Conservation (phyloP, 2,888 invertebrate species). For the Phaedon cochleariae region DNA sequence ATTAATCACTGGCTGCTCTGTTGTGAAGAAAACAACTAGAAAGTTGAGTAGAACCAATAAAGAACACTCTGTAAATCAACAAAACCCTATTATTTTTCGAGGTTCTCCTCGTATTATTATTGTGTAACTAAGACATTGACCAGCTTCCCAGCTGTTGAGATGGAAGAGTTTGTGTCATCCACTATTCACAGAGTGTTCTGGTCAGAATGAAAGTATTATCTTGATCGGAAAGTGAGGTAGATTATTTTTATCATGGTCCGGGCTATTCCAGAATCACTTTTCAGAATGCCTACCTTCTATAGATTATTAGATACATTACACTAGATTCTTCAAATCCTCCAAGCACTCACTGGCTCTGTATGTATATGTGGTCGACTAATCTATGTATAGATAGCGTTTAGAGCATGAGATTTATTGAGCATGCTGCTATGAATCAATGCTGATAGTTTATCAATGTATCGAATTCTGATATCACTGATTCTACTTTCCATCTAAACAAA, state of each 20-base stretch:
- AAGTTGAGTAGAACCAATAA: slow-evolving; percentile 19
- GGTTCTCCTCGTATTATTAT: too few relatives aligned
- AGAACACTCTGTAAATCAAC: slow-evolving; percentile 17
- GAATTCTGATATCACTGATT: too few relatives aligned
- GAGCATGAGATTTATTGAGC: slow-evolving; percentile 28
- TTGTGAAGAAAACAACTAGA: slow-evolving; percentile 11
- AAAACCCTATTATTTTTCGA: too few relatives aligned
- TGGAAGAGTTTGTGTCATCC: not conserved
- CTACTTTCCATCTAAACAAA: too few relatives aligned
- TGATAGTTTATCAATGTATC: too few relatives aligned
- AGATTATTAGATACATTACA: too few relatives aligned
- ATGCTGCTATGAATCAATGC: not conserved
- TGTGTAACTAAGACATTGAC: too few relatives aligned
- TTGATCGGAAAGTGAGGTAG: not conserved
- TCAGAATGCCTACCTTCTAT: slow-evolving; percentile 14
- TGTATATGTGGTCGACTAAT: slow-evolving; percentile 33
- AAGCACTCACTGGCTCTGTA: slow-evolving; percentile 33
- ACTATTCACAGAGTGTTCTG: slow-evolving; percentile 15
- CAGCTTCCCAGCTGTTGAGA: not conserved
- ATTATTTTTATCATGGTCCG: not conserved
- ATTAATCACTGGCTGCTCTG: slow-evolving; percentile 10
- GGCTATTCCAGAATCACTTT: not conserved
- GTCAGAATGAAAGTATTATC: not conserved
- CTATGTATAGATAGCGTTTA: slow-evolving; percentile 17
- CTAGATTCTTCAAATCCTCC: slow-evolving; percentile 27